These are phyloP conservation scores for Subacronicta megacephala DNA, from an alignment of 2,888 invertebrate species.

Conservation along the genomic window DNA sequence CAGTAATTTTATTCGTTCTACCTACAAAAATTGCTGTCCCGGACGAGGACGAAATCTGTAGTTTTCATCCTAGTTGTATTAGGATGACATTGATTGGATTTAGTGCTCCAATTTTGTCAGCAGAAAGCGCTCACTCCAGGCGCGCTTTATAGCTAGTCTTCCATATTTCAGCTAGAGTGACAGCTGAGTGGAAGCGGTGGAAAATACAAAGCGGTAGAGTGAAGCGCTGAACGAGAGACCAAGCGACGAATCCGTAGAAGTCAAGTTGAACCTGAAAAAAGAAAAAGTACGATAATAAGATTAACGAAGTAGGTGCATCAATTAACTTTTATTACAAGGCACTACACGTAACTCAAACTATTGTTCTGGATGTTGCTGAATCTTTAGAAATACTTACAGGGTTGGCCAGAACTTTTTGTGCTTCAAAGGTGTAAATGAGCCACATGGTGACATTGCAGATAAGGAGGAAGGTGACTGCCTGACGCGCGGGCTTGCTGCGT, in stretches of 20 bases:
- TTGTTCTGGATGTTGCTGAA: too few species aligned
- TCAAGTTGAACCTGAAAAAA: constrained; percentile 92
- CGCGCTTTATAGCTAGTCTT: constrained; percentile 98
- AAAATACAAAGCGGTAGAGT: constrained; percentile 98
- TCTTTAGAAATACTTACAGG: constrained; percentile 90
- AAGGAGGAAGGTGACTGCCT: constrained; percentile 97
- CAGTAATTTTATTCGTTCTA: constrained; percentile 78
- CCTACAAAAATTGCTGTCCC: constrained; percentile 84
- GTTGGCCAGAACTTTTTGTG: constrained; percentile 97
- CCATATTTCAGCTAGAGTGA: constrained; percentile 98
- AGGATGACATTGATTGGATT: constrained; percentile 69
- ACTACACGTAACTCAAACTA: too few species aligned
- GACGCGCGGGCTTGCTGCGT: constrained; percentile 97
- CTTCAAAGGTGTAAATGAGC: constrained; percentile 98
- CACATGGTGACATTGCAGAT: constrained; percentile 99
- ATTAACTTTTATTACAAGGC: too few species aligned
- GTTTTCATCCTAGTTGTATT: constrained; percentile 62
- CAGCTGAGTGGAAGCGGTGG: constrained; percentile 98
- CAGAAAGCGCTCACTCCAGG: constrained; percentile 91
- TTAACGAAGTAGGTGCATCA: too few species aligned
- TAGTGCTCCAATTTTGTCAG: constrained; percentile 62
- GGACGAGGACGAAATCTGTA: constrained; percentile 83
- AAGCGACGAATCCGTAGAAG: constrained; percentile 97
- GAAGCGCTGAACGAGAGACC: constrained; percentile 97
- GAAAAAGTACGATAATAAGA: constrained; percentile 4